A percentile compares a stretch with the other conserved stretches of the same genome.
Conservation (phyloP, 1,140 invertebrate species). For the Ganaspis sp. region DNA sequence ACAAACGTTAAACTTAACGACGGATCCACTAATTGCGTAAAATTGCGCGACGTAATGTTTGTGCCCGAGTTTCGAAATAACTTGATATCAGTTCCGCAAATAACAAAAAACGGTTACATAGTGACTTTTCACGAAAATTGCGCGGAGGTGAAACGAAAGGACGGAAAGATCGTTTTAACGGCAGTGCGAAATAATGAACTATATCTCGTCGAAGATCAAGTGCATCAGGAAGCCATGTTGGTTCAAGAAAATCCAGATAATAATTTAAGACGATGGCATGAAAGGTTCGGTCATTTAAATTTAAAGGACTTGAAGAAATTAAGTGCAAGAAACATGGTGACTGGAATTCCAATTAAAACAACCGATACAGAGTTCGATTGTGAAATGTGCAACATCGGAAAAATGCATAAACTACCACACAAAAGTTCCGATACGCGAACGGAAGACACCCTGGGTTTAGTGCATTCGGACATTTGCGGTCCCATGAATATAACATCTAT, state of each 20-base stretch:
- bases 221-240: neutral
- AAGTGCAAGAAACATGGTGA: constrained; percentile 20
- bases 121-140: constrained; percentile 24
- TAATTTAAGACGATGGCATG: constrained; percentile 31
- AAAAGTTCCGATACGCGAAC: constrained; percentile 30
- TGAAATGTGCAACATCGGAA: constrained; percentile 36
- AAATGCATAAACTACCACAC: constrained; percentile 36
- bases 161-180: constrained; percentile 17
- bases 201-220: neutral
- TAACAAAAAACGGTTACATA: constrained; percentile 33
- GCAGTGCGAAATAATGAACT: neutral
- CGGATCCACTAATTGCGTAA: constrained; percentile 37
- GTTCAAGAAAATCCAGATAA: neutral
- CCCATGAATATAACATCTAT: constrained; percentile 56
- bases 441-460: constrained; percentile 30
- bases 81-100: constrained; percentile 20
- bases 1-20: constrained; percentile 27
- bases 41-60: constrained; percentile 46
- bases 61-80: constrained; percentile 48
- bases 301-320: constrained; percentile 32
- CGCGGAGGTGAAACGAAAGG: constrained; percentile 9
- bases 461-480: constrained; percentile 54
- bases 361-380: constrained; percentile 14
- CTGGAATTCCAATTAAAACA: neutral
- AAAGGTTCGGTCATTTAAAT: constrained; percentile 35